These are phyloP conservation scores for Andrena cerasifolii DNA, from an alignment of 1,140 invertebrate species.

Conservation along the genomic window DNA sequence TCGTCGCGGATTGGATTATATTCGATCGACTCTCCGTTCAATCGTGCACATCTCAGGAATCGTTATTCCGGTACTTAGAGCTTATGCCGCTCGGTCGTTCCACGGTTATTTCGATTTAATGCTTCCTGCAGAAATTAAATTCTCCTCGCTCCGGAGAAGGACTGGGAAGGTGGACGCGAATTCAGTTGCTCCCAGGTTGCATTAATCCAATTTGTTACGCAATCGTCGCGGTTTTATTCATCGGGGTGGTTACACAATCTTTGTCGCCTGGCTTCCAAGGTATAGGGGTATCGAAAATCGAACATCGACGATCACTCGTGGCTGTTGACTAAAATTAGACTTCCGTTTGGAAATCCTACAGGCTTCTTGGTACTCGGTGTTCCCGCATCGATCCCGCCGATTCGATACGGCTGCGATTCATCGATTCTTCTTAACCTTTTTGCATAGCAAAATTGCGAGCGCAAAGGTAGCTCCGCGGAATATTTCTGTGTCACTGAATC, in stretches of 20 bases:
- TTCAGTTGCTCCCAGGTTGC: too few species aligned
- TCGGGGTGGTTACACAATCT: neutral
- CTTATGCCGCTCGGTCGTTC: neutral
- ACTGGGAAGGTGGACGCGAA: too few species aligned
- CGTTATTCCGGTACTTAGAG: too few species aligned
- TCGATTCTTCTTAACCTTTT: too few species aligned
- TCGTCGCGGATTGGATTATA: neutral
- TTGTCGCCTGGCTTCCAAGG: neutral
- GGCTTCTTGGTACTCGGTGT: neutral
- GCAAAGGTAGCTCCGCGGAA: too few species aligned
- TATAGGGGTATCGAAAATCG: neutral
- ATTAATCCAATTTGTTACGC: too few species aligned
- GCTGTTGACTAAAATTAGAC: slow-evolving; percentile 25
- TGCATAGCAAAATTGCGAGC: too few species aligned
- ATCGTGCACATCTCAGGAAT: too few species aligned
- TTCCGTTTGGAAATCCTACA: neutral
- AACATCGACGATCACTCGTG: neutral
- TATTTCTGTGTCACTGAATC: too few species aligned
- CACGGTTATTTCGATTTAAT: neutral
- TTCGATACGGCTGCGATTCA: neutral
- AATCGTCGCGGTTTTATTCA: neutral
- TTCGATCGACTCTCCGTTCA: neutral
- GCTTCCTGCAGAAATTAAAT: neutral
- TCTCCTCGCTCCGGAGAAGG: too few species aligned
- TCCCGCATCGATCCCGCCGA: slow-evolving; percentile 13